A percentile compares a stretch with the other conserved stretches of the same genome.
Conservation (phyloP, 2,888 invertebrate species). For the Stenotaenia linearis region DNA sequence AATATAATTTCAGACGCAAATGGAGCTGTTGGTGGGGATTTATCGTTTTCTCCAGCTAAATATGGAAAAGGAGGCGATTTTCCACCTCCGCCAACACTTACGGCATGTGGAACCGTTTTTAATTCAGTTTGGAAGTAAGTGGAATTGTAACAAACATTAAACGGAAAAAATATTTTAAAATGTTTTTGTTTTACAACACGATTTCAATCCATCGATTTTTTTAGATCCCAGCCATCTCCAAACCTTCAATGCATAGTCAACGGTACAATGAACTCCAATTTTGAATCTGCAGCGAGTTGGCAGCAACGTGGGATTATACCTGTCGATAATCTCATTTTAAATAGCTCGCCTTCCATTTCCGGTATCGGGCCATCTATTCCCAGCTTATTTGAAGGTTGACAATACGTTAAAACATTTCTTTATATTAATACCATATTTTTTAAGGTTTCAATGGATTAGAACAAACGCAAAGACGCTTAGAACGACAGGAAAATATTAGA, state of each 20-base stretch:
- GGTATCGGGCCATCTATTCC: too few relatives aligned
- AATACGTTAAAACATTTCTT: not conserved
- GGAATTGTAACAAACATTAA: too few relatives aligned
- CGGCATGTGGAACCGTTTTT: not conserved
- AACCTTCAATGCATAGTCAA: too few relatives aligned
- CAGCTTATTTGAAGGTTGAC: not conserved
- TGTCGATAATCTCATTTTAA: too few relatives aligned
- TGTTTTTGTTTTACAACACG: too few relatives aligned
- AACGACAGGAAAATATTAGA: slow-evolving; percentile 13
- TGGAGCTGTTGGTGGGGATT: not conserved
- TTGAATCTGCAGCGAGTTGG: too few relatives aligned
- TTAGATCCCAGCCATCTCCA: too few relatives aligned
- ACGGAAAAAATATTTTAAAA: too few relatives aligned
- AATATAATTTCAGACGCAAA: not conserved
- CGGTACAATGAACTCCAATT: too few relatives aligned
- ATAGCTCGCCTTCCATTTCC: too few relatives aligned
- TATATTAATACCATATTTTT: not conserved
- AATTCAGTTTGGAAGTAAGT: not conserved
- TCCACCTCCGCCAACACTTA: not conserved
- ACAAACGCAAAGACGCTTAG: not conserved
- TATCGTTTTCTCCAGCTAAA: not conserved
- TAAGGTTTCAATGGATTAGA: not conserved
- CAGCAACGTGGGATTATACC: too few relatives aligned
- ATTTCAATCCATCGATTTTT: too few relatives aligned
- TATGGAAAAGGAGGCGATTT: not conserved